These are phyloP conservation scores for Propsilocerus akamusi DNA, from an alignment of 1,140 invertebrate genomes.

Conservation along the genomic window DNA sequence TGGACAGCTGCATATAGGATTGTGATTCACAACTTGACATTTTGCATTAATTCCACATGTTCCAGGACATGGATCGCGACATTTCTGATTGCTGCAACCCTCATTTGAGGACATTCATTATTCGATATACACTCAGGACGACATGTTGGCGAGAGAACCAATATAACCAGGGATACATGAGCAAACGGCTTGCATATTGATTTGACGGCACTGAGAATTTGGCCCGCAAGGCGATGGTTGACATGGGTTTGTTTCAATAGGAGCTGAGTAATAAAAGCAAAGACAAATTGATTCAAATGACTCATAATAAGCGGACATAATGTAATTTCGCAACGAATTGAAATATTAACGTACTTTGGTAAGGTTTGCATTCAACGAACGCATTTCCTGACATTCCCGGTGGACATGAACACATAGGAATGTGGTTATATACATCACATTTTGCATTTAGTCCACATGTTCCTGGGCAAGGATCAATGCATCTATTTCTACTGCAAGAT, in stretches of 20 bases:
- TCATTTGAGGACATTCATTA: slow-evolving; percentile 37
- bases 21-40: slow-evolving; percentile 43
- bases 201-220: slow-evolving; percentile 37
- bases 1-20: slow-evolving; percentile 55
- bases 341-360: background rate
- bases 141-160: slow-evolving; percentile 46
- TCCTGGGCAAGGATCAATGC: slow-evolving; percentile 56
- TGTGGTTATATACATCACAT: slow-evolving; percentile 56
- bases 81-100: slow-evolving; percentile 47
- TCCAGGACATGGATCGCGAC: slow-evolving; percentile 44
- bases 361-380: slow-evolving; percentile 20
- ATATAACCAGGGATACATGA: slow-evolving; percentile 42
- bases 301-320: slow-evolving; percentile 17
- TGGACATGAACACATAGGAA: slow-evolving; percentile 52
- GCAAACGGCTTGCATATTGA: slow-evolving; percentile 43
- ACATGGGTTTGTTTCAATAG: slow-evolving; percentile 31
- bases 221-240: slow-evolving; percentile 43
- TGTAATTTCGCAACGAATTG: slow-evolving; percentile 2
- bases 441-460: slow-evolving; percentile 60
- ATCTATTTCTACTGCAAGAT: slow-evolving; percentile 68
- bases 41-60: slow-evolving; percentile 42
- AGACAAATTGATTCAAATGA: no score
- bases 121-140: slow-evolving; percentile 46
- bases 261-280: slow-evolving; percentile 1
- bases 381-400: slow-evolving; percentile 63